Conservation (phyloP, 2,113 vertebrate genomes). For the Sula dactylatra region DNA sequence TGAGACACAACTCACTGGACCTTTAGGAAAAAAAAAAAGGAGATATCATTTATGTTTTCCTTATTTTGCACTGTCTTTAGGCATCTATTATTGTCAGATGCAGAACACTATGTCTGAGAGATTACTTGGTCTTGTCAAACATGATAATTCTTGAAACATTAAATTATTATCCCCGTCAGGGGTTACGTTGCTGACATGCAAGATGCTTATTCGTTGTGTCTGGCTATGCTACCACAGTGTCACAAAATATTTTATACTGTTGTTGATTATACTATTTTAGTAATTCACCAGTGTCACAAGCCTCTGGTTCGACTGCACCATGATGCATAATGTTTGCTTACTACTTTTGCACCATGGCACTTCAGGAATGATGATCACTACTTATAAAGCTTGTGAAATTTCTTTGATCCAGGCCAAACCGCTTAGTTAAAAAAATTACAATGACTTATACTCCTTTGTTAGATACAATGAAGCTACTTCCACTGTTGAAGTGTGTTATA, state of each 20-base stretch:
- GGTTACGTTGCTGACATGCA: background rate
- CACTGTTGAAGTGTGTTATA: background rate
- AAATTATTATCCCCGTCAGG: background rate
- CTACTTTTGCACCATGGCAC: background rate
- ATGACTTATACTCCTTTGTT: background rate
- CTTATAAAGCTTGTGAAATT: background rate
- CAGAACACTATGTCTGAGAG: background rate
- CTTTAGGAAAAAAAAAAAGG: background rate
- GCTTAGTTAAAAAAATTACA: background rate
- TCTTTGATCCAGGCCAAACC: background rate
- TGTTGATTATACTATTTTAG: background rate
- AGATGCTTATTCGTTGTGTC: background rate
- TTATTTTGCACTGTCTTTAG: background rate
- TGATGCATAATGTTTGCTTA: background rate
- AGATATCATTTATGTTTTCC: background rate
- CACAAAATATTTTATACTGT: background rate
- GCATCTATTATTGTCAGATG: background rate
- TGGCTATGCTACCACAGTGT: background rate
- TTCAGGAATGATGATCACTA: background rate
- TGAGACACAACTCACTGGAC: background rate
- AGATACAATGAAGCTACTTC: background rate
- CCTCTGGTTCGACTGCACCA: background rate
- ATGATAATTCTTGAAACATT: background rate
- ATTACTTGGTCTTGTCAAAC: background rate
- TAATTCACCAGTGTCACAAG: background rate